These are phyloP conservation scores for Lamellibrachia columna DNA, from an alignment of 2,888 invertebrate species.

Conservation along the genomic window DNA sequence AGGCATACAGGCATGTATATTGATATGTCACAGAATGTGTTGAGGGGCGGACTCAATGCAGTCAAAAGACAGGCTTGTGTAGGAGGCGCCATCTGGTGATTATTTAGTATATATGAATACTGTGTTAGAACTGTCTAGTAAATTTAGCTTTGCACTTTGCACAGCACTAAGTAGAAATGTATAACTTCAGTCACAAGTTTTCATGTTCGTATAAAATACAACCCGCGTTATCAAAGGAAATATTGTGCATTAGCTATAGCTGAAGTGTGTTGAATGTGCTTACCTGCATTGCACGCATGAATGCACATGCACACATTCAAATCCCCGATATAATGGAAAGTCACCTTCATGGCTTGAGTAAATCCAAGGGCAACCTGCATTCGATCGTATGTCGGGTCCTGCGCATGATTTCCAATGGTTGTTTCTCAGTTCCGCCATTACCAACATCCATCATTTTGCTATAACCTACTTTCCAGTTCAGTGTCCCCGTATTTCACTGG, in stretches of 20 bases:
- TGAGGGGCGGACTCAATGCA: not conserved
- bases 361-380: not conserved
- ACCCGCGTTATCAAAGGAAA: not conserved
- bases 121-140: not conserved
- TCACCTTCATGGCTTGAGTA: not conserved
- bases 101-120: not conserved
- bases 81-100: not conserved
- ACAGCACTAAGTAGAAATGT: not conserved
- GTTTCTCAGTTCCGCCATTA: not conserved
- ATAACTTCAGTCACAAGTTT: not conserved
- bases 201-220: not conserved
- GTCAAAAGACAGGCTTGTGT: not conserved
- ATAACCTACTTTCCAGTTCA: not conserved
- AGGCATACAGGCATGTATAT: too few relatives aligned
- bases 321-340: not conserved
- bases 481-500: not conserved
- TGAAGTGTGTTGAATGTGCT: not conserved
- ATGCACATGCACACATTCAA: not conserved
- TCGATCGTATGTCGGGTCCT: not conserved
- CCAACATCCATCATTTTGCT: not conserved
- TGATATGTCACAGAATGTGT: too few relatives aligned
- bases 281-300: not conserved
- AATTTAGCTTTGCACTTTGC: not conserved
- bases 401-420: not conserved
- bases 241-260: not conserved